Evolutionary conservation across 2,888 invertebrate genomes (phyloP), one percentile per base, ranked within the genome.

Genomic region (Hoplodrina ambigua): DNA sequence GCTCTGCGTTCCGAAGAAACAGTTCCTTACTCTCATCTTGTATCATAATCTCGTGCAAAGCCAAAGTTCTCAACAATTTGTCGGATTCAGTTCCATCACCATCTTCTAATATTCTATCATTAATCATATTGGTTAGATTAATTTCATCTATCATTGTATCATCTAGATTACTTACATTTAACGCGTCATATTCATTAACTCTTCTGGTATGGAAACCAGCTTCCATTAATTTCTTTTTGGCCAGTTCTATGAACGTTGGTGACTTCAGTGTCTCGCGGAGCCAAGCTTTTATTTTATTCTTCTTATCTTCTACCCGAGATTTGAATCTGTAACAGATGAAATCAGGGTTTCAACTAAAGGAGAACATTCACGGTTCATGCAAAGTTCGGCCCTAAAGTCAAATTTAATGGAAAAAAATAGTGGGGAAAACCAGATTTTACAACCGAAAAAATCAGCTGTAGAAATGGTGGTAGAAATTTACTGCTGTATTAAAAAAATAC

Each of bases 231-330:
- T 95, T 95, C 64, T 90, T 93, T 69, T 94, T 95, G 0, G 95
- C 95, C 15, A 94, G 76, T 80, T 92, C 85, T 61, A 95, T 88
- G 77, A 95, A 95, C 0, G 88, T 87, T 0, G 93, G 91, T 0
- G 95, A 95, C 69, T 91, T 91, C 0, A 95, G 75, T 0, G 94
- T 94, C 2, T 94, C 93, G 0, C 94, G 88, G 0, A 95, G 88
- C 95, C 95, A 95, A 5, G 83, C 87, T 69, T 94, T 95, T 20
- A 95, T 94, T 89, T 92, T 94, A 78, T 92, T 94, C 72, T 94
- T 94, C 71, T 95, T 95, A 59, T 94, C 91, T 87, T 94, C 94
- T 0, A 95, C 94, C 25, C 92, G 85, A 0, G 92, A 90, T 86
- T 95, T 94, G 82, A 95, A 94, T 79, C 95, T 95, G 83, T n/a